Evolutionary conservation across 2,888 invertebrate species (phyloP).

Genomic region (Dysmachus trigonus): DNA sequence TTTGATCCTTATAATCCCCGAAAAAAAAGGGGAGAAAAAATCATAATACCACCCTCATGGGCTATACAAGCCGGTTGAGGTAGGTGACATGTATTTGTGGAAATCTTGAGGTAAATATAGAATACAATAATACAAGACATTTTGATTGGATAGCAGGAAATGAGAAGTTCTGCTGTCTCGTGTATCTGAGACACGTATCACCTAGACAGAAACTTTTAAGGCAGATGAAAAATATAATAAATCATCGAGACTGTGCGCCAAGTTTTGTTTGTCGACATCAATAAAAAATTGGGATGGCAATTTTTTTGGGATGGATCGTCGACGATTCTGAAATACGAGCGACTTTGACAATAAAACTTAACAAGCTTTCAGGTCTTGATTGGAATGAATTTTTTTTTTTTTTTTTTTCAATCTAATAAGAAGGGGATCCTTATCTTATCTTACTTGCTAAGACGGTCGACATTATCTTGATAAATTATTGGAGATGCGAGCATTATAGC

Average conservation of each 20-base stretch:
- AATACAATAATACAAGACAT: neutral
- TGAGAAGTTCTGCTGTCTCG: neutral
- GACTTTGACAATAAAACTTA: neutral
- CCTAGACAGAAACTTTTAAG: neutral
- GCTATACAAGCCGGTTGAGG: neutral
- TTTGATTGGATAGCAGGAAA: neutral
- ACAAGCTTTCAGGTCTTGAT: neutral
- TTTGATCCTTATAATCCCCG: neutral
- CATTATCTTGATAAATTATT: neutral
- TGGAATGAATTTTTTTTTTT: neutral
- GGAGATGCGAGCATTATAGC: neutral
- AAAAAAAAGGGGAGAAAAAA: neutral
- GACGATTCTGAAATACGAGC: neutral
- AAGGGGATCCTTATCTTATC: neutral
- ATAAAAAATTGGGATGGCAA: neutral
- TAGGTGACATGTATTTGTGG: neutral
- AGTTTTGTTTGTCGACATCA: conserved; percentile 10
- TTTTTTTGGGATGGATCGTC: neutral
- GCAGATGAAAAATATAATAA: conserved; percentile 20
- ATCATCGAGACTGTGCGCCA: neutral
- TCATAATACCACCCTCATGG: neutral
- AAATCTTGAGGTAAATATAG: neutral
- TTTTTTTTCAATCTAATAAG: neutral
- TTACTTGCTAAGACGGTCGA: neutral
- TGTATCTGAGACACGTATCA: neutral